These are phyloP conservation scores for Euplagia quadripunctaria DNA, from an alignment of 2,888 invertebrate genomes.

Conservation along the genomic window DNA sequence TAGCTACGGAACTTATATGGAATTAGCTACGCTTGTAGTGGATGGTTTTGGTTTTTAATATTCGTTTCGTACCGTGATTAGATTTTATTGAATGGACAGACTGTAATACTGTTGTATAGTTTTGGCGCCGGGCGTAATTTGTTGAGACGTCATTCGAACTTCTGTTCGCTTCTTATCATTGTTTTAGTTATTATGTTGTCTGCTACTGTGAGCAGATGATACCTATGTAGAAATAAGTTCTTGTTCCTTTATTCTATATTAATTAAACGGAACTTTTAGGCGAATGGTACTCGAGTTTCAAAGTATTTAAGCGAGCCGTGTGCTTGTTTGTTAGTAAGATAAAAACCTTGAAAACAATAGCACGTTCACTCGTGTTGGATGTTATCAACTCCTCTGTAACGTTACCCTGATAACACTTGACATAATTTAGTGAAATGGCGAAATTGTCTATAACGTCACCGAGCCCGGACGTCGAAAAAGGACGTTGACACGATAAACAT, in stretches of 20 bases:
- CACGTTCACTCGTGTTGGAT: not conserved
- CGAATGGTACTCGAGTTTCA: not conserved
- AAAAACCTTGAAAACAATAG: not conserved
- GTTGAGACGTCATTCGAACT: not conserved
- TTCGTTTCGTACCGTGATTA: constrained; percentile 37
- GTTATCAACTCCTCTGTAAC: constrained; percentile 24
- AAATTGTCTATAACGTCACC: constrained; percentile 19
- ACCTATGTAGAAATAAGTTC: not conserved
- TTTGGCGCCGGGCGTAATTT: constrained; percentile 41
- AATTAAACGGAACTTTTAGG: too few relatives aligned
- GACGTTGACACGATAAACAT: constrained; percentile 12
- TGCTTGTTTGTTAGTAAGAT: not conserved
- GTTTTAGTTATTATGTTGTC: not conserved
- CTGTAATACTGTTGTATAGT: constrained; percentile 23
- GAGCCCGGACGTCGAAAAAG: not conserved
- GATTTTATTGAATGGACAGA: constrained; percentile 42
- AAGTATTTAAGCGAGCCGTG: not conserved
- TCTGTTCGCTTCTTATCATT: not conserved
- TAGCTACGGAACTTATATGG: not conserved
- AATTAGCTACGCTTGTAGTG: constrained; percentile 1
- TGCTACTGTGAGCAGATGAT: not conserved
- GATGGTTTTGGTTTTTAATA: constrained; percentile 26
- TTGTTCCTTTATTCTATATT: not conserved
- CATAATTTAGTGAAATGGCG: constrained; percentile 22
- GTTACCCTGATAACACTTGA: constrained; percentile 15